These are phyloP conservation scores for Cardinalis cardinalis DNA, from an alignment of 2,113 vertebrate species.

Conservation along the genomic window DNA sequence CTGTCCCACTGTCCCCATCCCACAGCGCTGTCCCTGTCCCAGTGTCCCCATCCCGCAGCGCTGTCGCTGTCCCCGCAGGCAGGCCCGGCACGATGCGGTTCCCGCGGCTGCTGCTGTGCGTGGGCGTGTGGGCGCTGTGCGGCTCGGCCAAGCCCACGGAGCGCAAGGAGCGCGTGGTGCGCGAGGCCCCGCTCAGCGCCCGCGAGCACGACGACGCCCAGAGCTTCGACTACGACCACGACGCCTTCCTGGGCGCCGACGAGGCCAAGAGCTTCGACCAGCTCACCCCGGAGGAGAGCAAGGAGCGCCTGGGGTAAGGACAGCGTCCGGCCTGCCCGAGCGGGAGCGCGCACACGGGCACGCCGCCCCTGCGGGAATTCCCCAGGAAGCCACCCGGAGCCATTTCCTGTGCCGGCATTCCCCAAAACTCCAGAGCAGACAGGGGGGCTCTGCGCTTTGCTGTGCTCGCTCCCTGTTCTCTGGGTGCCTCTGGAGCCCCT, in stretches of 20 bases:
- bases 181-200: conserved; percentile 81
- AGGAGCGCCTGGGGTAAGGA: conserved; percentile 89
- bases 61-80: neutral
- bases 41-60: no score
- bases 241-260: conserved; percentile 88
- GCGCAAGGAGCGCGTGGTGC: conserved; percentile 85
- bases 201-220: conserved; percentile 85
- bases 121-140: conserved; percentile 75
- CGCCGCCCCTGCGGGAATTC: neutral
- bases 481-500: no score
- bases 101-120: conserved; percentile 69
- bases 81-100: neutral
- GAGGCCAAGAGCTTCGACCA: conserved; percentile 88
- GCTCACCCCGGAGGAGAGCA: conserved; percentile 89
- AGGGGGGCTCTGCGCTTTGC: fast-evolving
- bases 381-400: neutral
- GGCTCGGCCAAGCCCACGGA: conserved; percentile 85
- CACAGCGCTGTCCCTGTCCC: neutral
- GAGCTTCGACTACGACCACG: conserved; percentile 96
- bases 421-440: neutral
- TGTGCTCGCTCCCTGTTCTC: fast-evolving
- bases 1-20: neutral
- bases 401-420: neutral
- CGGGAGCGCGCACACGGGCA: fast-evolving
- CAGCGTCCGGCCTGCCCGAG: fast-evolving